phyloP scores from a whole-genome alignment of 1,140 invertebrate genomes.

The Diorhabda elongata region DNA sequence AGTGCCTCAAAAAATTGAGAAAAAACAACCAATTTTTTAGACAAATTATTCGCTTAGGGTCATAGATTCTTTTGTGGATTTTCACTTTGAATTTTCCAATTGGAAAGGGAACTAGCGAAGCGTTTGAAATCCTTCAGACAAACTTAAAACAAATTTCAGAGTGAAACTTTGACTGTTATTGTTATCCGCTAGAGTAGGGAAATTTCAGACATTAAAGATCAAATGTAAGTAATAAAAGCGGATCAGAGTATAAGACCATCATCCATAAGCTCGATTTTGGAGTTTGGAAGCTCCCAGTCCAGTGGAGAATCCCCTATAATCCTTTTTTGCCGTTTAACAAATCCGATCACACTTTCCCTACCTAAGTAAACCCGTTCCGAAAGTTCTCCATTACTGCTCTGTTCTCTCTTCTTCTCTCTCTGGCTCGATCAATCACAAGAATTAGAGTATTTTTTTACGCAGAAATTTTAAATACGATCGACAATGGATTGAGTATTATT shows the following conservation, averaged over 20 bases:
- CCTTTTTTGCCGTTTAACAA: constrained; percentile 36
- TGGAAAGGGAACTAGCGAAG: constrained; percentile 1
- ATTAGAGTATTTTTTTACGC: neutral
- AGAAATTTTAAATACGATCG: constrained; percentile 2
- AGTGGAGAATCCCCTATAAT: constrained; percentile 31
- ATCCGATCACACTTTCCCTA: constrained; percentile 37
- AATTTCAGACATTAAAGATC: constrained; percentile 20
- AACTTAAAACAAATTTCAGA: constrained; percentile 4
- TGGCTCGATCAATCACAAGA: constrained; percentile 5
- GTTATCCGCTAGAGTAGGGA: constrained; percentile 4
- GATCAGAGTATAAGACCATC: constrained; percentile 25
- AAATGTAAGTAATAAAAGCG: constrained; percentile 32
- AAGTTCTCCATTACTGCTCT: constrained; percentile 6
- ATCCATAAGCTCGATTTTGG: constrained; percentile 28
- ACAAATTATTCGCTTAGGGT: too few species aligned
- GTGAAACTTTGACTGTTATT: neutral
- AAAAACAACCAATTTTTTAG: too few species aligned
- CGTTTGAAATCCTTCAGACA: neutral
- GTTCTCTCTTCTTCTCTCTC: neutral
- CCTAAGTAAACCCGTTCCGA: constrained; percentile 24
- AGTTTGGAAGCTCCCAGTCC: constrained; percentile 28
- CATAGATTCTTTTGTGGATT: neutral
- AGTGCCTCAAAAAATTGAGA: too few species aligned
- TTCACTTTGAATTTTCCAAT: neutral
- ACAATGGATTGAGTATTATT: neutral